Conservation (phyloP, 1,140 invertebrate genomes). For the Gryllus bimaculatus region DNA sequence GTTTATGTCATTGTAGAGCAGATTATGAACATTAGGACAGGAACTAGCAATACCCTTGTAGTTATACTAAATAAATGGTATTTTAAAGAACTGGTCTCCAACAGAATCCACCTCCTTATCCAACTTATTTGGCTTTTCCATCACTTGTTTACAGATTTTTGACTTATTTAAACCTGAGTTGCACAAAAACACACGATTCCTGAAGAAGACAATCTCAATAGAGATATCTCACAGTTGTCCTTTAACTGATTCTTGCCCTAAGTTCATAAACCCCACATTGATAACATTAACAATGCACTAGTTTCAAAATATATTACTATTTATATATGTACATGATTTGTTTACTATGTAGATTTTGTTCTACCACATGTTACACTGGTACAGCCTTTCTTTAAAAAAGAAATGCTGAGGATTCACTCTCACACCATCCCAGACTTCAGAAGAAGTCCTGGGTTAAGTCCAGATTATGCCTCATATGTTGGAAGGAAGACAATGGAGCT, state of each 20-base stretch:
- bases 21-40: constrained; percentile 1
- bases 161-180: no score
- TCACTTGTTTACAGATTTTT: no score
- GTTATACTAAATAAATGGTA: not conserved
- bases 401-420: constrained; percentile 11
- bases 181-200: no score
- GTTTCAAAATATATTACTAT: constrained; percentile 17
- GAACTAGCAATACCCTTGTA: constrained; percentile 5
- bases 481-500: constrained; percentile 21
- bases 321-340: constrained; percentile 20
- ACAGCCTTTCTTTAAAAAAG: constrained; percentile 6
- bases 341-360: constrained; percentile 9
- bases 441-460: constrained; percentile 20
- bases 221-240: not conserved
- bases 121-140: no score
- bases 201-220: not conserved
- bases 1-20: not conserved
- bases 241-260: constrained; percentile 18
- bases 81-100: no score
- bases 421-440: constrained; percentile 19
- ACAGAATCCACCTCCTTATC: no score
- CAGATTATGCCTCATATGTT: constrained; percentile 16
- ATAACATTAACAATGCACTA: constrained; percentile 17
- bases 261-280: not conserved
- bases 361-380: constrained; percentile 10